Conservation (phyloP, 1,140 invertebrate genomes). For the Galleria mellonella region DNA sequence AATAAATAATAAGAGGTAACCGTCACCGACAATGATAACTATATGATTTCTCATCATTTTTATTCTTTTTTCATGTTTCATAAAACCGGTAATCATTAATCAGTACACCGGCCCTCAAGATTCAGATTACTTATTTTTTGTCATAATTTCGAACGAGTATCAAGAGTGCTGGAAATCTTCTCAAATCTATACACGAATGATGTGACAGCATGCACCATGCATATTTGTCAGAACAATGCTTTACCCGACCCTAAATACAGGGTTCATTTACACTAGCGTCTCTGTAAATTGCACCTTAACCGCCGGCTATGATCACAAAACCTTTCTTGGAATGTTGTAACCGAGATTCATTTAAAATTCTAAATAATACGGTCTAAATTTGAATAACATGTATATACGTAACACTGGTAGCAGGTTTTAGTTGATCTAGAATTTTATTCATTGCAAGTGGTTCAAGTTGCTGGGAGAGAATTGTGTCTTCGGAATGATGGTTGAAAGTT, state of each 20-base stretch:
- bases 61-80: no score
- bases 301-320: not conserved
- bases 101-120: no score
- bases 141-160: not conserved
- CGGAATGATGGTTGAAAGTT: not conserved
- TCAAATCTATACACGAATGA: conserved; percentile 7
- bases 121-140: no score
- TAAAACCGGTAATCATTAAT: no score
- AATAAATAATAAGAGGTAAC: no score
- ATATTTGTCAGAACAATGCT: conserved; percentile 27
- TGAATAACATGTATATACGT: conserved; percentile 10
- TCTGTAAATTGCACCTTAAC: conserved; percentile 5
- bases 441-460: not conserved
- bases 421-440: not conserved
- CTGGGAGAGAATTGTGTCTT: not conserved
- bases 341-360: not conserved
- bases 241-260: conserved; percentile 14
- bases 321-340: conserved; percentile 1
- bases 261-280: conserved; percentile 6
- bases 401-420: conserved; percentile 24
- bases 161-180: not conserved
- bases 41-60: no score
- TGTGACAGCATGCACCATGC: conserved; percentile 14
- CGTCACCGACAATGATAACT: no score
- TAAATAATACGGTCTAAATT: not conserved